Percentiles rank a stretch among this genome's conserved stretches.
phyloP scores from a whole-genome alignment of 1,140 invertebrate genomes.

The Heliconius himera region DNA sequence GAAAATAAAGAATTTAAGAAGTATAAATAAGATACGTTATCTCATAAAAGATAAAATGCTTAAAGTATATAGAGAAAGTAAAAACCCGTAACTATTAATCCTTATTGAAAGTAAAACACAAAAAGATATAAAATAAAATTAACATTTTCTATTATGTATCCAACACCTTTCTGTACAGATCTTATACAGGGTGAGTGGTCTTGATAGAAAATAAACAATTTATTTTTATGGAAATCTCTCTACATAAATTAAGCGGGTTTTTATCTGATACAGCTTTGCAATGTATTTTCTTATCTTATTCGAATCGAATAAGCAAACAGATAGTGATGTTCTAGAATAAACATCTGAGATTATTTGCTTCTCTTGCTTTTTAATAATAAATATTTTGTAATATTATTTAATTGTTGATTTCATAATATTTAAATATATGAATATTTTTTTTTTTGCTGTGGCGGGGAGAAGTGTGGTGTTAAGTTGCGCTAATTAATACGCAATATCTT shows the following conservation, averaged over 20 bases:
- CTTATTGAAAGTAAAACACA: not conserved
- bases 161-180: not conserved
- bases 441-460: too few relatives aligned
- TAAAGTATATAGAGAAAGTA: not conserved
- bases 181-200: not conserved
- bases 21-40: not conserved
- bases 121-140: constrained; percentile 2
- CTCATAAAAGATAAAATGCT: not conserved
- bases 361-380: too few relatives aligned
- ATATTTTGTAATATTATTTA: too few relatives aligned
- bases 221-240: not conserved
- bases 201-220: not conserved
- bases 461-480: too few relatives aligned
- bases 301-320: not conserved
- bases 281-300: constrained; percentile 5
- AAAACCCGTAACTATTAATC: not conserved
- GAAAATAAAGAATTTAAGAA: too few relatives aligned
- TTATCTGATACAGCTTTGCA: constrained; percentile 5
- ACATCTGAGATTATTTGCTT: too few relatives aligned
- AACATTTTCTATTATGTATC: not conserved
- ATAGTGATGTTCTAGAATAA: not conserved
- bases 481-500: too few relatives aligned
- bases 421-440: too few relatives aligned
- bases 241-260: not conserved
- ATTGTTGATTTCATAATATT: too few relatives aligned